Evolutionary conservation across 2,888 invertebrate species (phyloP).

Genomic region (Azorinus chamasolen): DNA sequence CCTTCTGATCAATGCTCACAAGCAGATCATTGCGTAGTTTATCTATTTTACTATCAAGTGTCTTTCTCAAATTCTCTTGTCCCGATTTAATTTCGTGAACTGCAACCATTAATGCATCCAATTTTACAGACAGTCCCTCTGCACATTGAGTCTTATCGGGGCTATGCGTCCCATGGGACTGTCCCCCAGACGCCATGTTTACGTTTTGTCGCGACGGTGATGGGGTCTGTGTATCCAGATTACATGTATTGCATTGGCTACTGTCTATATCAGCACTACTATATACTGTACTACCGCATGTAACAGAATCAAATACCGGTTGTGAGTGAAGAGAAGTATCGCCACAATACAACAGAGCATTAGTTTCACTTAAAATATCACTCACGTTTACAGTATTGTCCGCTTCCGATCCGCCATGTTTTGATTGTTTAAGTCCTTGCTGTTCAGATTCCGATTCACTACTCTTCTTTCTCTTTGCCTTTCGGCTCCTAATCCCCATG

Average conservation of each 20-base stretch:
- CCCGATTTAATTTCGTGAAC: neutral
- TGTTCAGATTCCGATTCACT: neutral
- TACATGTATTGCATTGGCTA: no score
- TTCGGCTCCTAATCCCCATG: neutral
- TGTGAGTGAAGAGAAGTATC: no score
- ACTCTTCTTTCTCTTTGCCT: constrained; percentile 1
- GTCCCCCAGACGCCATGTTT: neutral
- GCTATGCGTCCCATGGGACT: neutral
- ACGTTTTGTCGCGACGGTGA: neutral
- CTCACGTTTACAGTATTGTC: no score
- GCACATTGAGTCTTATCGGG: no score
- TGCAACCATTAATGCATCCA: neutral
- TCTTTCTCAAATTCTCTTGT: neutral
- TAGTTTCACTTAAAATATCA: no score
- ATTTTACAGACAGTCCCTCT: neutral
- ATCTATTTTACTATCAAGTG: constrained; percentile 8
- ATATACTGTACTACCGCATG: neutral
- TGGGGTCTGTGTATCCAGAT: neutral
- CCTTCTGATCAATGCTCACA: neutral
- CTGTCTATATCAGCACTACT: no score
- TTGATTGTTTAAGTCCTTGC: neutral
- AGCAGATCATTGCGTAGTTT: neutral
- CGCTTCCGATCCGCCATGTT: neutral
- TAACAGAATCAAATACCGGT: no score
- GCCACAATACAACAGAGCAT: no score